Evolutionary conservation across 2,113 vertebrate species (phyloP), one percentile per base, ranked within the genome.

Genomic region (Bubo blakistoni): DNA sequence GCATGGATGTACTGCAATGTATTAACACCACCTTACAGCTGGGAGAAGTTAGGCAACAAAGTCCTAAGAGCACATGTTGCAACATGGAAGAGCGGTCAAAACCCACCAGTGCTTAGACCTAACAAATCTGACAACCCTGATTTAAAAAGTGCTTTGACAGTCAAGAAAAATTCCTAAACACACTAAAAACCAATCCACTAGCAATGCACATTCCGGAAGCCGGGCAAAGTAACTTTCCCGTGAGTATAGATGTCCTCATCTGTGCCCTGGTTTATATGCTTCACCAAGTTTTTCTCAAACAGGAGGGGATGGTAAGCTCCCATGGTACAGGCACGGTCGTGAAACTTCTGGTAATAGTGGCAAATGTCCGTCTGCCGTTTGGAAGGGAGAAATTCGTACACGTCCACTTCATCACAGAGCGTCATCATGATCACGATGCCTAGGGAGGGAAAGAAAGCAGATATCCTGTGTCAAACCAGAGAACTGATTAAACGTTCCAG

Each of bases 211-310:
- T 57, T 97, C 57, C 29, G 95, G 63, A 98, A 97, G 84, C 98
- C 98, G 0, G 97, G 95, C 74, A 99, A 57, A 6, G 98, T 98
- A 14, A 96, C 97, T 82, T 97, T 99, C 13, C 98, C 98, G 0
- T 63, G 65, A 11, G 76, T 87, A 29, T 97, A 98, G 70, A 99
- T 98, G 80, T 98, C 98, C 58, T 98, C 94, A 2, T 98, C 97
- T 0, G 96, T 94, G 66, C 98, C 98, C 77, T 86, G 97, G 54
- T 98, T 98, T 42, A 98, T 66, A 25, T 97, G 97, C 69, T 98
- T 98, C 76, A 98, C 97, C 94, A 99, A 44, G 65, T 98, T 98
- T 57, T 98, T 98, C 97, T 99, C 98, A 38, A 98, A 99, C 67
- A 98, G 96, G 36, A 98, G 97, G 0, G 98, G 98, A 83, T 99